Base-by-base conservation (phyloP, 2,797 vertebrate species). In the Arrhamphus sclerolepis region DNA sequence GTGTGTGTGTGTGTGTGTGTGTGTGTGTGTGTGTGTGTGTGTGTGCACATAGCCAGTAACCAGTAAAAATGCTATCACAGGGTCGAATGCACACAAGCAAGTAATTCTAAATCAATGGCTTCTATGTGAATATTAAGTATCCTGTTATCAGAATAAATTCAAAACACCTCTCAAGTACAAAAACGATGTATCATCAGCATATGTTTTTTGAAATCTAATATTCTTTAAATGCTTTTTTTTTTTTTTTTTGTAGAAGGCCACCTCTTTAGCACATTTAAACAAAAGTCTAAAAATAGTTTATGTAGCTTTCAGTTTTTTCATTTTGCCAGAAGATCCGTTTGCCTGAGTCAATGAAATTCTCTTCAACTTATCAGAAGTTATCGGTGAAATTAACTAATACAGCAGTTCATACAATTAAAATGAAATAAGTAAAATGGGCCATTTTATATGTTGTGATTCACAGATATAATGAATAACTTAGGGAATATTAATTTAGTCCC, bases 11-110 rank as follows among this genome's bases (percentile, higher is more conserved):
- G n/a, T n/a, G n/a, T n/a, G n/a, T n/a, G n/a, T n/a, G n/a, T 54
- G 53, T 46, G 56, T 60, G 40, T 46, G 56, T 49, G 40, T 38
- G 48, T 83, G 55, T 39, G 50, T 47, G 62, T 26, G 55, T 62
- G 40, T 47, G 6, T 52, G 40, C 75, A 62, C 62, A 61, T 38
- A 3, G 57, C 49, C 13, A 77, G 18, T 50, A 49, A 29, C 17
- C 41, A 66, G 29, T 66, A 51, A 48, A 50, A 73, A 71, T 17
- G 21, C 4, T 41, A 57, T 62, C 7, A 41, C 9, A 18, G 28
- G n/a, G 26, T 67, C 24, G 62, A 16, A 48, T 38, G 16, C 26
- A n/a, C 21, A 17, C 22, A 34, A 47, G 28, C 31, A 18, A 21
- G 4, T 18, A 5, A 29, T 22, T 55, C 34, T 66, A 4, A 54